These are phyloP conservation scores for Trididemnum clinides DNA, from an alignment of 23 tunicate species.

Conservation along the genomic window DNA sequence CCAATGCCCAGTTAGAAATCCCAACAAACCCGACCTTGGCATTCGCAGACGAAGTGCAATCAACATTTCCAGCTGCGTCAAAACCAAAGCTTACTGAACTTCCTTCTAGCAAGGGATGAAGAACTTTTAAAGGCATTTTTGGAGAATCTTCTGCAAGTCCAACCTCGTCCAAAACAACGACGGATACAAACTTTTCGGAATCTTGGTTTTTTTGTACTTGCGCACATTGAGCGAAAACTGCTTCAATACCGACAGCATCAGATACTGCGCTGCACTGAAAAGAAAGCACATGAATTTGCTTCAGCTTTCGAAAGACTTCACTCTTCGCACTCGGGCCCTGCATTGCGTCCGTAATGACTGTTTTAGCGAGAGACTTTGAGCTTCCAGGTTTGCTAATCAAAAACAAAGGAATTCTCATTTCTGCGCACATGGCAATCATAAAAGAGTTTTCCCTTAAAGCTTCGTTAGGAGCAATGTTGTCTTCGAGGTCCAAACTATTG, in stretches of 20 bases:
- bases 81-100: too few species aligned
- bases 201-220: conserved; percentile 47
- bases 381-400: conserved; percentile 86
- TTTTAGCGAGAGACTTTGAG: conserved; percentile 84
- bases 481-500: conserved; percentile 26
- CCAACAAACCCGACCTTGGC: conserved; percentile 69
- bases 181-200: conserved; percentile 50
- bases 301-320: conserved; percentile 47
- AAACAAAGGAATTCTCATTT: conserved; percentile 78
- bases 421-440: conserved; percentile 79
- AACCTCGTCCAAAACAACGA: conserved; percentile 80
- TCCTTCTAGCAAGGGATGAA: conserved; percentile 79
- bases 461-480: conserved; percentile 77
- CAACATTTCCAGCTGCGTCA: too few species aligned
- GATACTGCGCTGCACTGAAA: conserved; percentile 85
- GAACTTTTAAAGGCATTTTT: conserved; percentile 79
- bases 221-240: conserved; percentile 64
- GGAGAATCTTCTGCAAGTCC: conserved; percentile 87
- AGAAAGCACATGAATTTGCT: conserved; percentile 66
- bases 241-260: conserved; percentile 74
- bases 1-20: conserved; percentile 71
- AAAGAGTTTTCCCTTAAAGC: conserved; percentile 82
- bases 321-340: conserved; percentile 51
- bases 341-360: conserved; percentile 74
- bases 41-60: too few species aligned